These are phyloP conservation scores for Oryzias curvinotus DNA, from an alignment of 2,113 vertebrate species.

Conservation along the genomic window DNA sequence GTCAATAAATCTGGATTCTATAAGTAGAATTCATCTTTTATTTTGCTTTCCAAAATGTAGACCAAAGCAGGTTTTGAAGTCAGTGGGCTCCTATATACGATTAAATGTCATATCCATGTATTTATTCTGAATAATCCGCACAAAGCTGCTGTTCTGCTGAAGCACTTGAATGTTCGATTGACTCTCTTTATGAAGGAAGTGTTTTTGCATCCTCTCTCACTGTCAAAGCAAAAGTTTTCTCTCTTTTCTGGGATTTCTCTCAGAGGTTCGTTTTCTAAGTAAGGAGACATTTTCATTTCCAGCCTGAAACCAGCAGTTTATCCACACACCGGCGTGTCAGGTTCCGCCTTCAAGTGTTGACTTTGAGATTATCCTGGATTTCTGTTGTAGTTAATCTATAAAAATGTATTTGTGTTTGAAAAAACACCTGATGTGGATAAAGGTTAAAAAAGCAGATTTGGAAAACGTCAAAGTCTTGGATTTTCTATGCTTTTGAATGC, in stretches of 20 bases:
- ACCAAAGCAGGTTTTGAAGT: constrained; percentile 54
- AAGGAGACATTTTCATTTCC: not conserved
- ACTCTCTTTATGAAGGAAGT: constrained; percentile 13
- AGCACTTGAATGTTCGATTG: constrained; percentile 18
- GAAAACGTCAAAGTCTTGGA: too few species aligned
- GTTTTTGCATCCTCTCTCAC: constrained; percentile 1
- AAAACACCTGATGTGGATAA: too few species aligned
- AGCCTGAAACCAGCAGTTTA: not conserved
- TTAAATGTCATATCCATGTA: constrained; percentile 60
- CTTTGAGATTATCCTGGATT: too few species aligned
- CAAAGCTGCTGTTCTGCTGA: constrained; percentile 24
- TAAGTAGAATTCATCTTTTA: constrained; percentile 24
- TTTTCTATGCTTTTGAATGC: too few species aligned
- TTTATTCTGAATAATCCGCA: constrained; percentile 51
- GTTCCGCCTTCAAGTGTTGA: too few species aligned
- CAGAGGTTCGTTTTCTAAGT: not conserved
- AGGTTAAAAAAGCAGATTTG: too few species aligned
- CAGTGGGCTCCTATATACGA: constrained; percentile 50
- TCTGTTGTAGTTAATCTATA: too few species aligned
- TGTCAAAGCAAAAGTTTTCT: too few species aligned
- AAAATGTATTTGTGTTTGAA: too few species aligned
- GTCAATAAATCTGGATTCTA: constrained; percentile 38
- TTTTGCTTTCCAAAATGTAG: constrained; percentile 34
- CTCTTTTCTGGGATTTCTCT: not conserved
- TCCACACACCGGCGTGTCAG: too few species aligned